Base-by-base conservation (phyloP, 1,140 invertebrate genomes). In the Brachionus plicatilis region DNA sequence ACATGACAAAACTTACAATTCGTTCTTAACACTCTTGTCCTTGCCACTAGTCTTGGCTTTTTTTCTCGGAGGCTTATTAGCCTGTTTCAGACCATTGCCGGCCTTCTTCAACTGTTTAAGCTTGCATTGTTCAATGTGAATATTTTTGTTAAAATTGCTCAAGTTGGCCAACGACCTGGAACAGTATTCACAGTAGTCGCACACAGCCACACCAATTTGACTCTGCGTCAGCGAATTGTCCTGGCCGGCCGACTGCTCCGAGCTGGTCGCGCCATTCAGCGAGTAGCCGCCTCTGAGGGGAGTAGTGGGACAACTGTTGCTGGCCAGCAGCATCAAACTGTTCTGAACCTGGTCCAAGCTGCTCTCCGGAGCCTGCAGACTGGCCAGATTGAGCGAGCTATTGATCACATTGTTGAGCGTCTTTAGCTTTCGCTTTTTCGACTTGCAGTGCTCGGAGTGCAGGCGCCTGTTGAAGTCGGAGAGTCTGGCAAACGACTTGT, bases 71-170 rank as follows among this genome's bases (percentile, higher is more conserved):
- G 50, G 33, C 60, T 60, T 60, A 66, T 17, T 60, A 8, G 17
- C 2, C 33, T 82, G 79, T 82, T 68, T 82, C 12, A 65, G 53
- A n/a, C 41, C 33, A 17, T 20, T 56, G 4, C 3, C 53, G 3
- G 72, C 20, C 45, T 82, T 82, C 45, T 68, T 82, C 9, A 37
- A 2, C 27, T 82, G 79, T 37, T 82, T 82, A 12, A 82, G 12
- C 33, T 60, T 68, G 53, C 79, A 82, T 12, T 43, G 37, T 68
- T 82, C 79, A 24, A 82, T 65, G 41, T 82, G 79, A 45, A 82
- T 47, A 45, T 82, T 82, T 29, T 82, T 82, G 43, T 82, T 82
- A 20, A 82, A 82, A 82, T 82, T 68, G 17, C 79, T 65, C 24
- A 82, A 68, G 24, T 82, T 82, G 17, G 37, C 17, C 43, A 82